Conservation (phyloP, 2,888 invertebrate species). For the Strigamia maritima region DNA sequence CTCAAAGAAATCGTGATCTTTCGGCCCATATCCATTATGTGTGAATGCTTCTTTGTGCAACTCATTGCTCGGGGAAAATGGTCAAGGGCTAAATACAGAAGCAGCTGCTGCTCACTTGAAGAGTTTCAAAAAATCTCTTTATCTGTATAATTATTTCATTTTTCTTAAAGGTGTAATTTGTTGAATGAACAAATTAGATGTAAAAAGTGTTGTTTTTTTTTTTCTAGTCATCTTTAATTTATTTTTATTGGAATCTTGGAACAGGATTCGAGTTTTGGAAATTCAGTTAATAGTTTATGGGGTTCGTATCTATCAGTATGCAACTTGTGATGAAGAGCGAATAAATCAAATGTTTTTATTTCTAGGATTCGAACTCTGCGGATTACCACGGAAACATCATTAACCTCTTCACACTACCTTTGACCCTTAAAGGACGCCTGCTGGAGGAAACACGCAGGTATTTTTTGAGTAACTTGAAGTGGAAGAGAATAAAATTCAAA, state of each 20-base stretch:
- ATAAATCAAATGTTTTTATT: not conserved
- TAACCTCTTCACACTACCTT: slow-evolving; percentile 1
- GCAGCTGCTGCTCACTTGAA: not conserved
- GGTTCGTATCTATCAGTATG: not conserved
- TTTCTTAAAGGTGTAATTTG: not conserved
- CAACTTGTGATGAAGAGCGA: not conserved
- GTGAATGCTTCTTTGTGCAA: slow-evolving; percentile 24
- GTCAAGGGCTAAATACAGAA: not conserved
- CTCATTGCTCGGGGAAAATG: not conserved
- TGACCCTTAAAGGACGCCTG: not conserved
- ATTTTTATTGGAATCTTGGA: not conserved
- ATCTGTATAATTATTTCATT: not conserved
- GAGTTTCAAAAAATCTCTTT: not conserved
- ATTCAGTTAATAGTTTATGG: not conserved
- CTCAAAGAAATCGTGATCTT: slow-evolving; percentile 19
- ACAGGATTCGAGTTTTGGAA: slow-evolving; percentile 2
- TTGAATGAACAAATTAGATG: not conserved
- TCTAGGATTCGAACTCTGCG: not conserved
- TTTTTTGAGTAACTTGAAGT: too few relatives aligned
- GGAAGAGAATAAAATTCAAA: too few relatives aligned
- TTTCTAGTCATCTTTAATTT: not conserved
- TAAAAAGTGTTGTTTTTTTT: not conserved
- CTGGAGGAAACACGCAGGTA: not conserved
- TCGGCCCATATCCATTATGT: slow-evolving; percentile 27
- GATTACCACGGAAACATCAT: slow-evolving; percentile 15